These are phyloP conservation scores for Omphaloscelis lunosa DNA, from an alignment of 2,888 invertebrate species.

Conservation along the genomic window DNA sequence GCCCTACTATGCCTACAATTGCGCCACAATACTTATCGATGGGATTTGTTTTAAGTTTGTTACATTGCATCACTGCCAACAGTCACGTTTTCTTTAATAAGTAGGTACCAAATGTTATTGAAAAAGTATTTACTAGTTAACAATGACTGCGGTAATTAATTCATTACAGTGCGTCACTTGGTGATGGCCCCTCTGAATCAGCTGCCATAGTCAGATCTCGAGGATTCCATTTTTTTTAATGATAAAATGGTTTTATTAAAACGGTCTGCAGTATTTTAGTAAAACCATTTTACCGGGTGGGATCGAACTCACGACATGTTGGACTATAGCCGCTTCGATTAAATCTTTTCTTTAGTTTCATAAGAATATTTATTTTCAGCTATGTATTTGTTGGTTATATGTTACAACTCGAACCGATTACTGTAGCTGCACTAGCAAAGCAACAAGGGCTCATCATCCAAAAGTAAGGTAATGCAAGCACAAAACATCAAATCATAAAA, in stretches of 20 bases:
- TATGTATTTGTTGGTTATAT: neutral
- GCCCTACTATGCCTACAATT: neutral
- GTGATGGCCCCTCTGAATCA: neutral
- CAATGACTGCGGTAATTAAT: slow-evolving; percentile 20
- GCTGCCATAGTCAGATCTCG: too few relatives aligned
- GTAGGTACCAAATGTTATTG: slow-evolving; percentile 9
- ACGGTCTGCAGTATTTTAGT: too few relatives aligned
- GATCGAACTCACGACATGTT: neutral
- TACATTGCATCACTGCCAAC: neutral
- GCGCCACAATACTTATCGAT: neutral
- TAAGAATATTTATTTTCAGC: neutral
- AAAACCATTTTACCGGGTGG: neutral
- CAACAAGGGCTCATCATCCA: neutral
- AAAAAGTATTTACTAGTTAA: slow-evolving; percentile 16
- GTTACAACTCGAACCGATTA: neutral
- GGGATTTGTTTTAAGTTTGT: slow-evolving; percentile 4
- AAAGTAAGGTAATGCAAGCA: neutral
- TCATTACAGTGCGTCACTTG: slow-evolving; percentile 8
- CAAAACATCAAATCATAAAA: too few relatives aligned
- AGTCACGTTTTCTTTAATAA: slow-evolving; percentile 5
- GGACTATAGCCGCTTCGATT: neutral
- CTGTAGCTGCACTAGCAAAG: neutral
- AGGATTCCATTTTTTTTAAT: too few relatives aligned
- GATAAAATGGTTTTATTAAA: neutral
- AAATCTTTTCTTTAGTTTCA: neutral